Percentiles rank a stretch among this genome's conserved stretches.
These are phyloP conservation scores for Syngnathus scovelli DNA, from an alignment of 2,113 vertebrate species.

Conservation along the genomic window DNA sequence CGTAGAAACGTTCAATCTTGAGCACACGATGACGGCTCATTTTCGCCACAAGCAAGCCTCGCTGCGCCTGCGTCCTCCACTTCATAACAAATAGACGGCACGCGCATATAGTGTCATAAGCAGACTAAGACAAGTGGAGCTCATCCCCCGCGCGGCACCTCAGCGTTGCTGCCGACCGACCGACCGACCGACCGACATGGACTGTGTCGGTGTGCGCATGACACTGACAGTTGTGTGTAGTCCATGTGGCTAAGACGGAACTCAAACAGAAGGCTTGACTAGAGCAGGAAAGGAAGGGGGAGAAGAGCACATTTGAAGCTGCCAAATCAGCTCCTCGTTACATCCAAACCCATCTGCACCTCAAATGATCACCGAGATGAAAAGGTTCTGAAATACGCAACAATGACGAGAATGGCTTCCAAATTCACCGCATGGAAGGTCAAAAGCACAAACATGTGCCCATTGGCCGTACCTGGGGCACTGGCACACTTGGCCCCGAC, in stretches of 20 bases:
- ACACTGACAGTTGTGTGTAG: slow-evolving; percentile 39
- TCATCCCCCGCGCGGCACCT: slow-evolving; percentile 55
- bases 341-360: slow-evolving; percentile 1
- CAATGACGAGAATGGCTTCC: neutral
- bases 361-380: neutral
- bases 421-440: neutral
- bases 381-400: neutral
- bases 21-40: neutral
- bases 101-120: slow-evolving; percentile 33
- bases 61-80: slow-evolving; percentile 26
- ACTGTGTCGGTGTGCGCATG: slow-evolving; percentile 20
- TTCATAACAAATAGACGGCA: slow-evolving; percentile 19
- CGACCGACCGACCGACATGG: slow-evolving; percentile 51
- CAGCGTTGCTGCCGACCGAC: slow-evolving; percentile 44
- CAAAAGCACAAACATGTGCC: no score
- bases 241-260: slow-evolving; percentile 48
- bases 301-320: slow-evolving; percentile 16
- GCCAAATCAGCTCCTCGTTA: neutral
- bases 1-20: neutral
- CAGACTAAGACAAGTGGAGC: slow-evolving; percentile 40
- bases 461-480: no score
- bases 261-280: slow-evolving; percentile 34
- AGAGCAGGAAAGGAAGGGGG: slow-evolving; percentile 27
- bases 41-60: slow-evolving; percentile 11
- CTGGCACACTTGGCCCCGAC: no score